These are phyloP conservation scores for Perca schrenkii DNA, from an alignment of 2,113 vertebrate genomes.

Conservation along the genomic window DNA sequence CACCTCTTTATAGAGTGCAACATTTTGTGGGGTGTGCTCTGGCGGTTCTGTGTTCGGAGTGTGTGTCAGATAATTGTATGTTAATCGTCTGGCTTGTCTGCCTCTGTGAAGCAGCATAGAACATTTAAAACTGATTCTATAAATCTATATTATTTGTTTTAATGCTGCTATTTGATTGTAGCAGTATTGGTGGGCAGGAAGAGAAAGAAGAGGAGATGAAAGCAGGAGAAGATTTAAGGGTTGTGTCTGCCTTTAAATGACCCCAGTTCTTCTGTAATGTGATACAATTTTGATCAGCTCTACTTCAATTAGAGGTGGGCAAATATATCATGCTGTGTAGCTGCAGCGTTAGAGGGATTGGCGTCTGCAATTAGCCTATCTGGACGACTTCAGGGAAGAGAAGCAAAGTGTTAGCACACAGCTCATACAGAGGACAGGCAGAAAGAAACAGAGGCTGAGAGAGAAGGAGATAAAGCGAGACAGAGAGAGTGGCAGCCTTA, in stretches of 20 bases:
- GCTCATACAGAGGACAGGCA: slow-evolving; percentile 59
- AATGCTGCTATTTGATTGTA: neutral
- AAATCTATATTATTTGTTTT: neutral
- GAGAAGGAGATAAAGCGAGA: slow-evolving; percentile 53
- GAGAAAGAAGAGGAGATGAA: neutral
- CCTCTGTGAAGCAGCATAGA: neutral
- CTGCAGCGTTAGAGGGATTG: slow-evolving; percentile 31
- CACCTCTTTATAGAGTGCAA: neutral
- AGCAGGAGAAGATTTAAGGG: slow-evolving; percentile 1
- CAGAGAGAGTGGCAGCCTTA: slow-evolving; percentile 68
- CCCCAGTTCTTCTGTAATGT: slow-evolving; percentile 20
- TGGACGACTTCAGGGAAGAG: slow-evolving; percentile 67
- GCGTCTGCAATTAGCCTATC: slow-evolving; percentile 63
- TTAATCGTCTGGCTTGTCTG: slow-evolving; percentile 2
- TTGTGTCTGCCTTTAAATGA: slow-evolving; percentile 13
- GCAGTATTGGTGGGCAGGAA: neutral
- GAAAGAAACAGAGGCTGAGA: slow-evolving; percentile 48
- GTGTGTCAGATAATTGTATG: neutral
- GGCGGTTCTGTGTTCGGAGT: neutral
- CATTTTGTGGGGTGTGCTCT: neutral
- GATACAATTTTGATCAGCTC: slow-evolving; percentile 50
- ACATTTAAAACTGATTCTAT: neutral
- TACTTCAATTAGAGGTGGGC: slow-evolving; percentile 42
- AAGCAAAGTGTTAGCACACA: slow-evolving; percentile 63
- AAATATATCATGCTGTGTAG: slow-evolving; percentile 42